These are phyloP conservation scores for Athalia cordata DNA, from an alignment of 2,888 invertebrate genomes.

Conservation along the genomic window DNA sequence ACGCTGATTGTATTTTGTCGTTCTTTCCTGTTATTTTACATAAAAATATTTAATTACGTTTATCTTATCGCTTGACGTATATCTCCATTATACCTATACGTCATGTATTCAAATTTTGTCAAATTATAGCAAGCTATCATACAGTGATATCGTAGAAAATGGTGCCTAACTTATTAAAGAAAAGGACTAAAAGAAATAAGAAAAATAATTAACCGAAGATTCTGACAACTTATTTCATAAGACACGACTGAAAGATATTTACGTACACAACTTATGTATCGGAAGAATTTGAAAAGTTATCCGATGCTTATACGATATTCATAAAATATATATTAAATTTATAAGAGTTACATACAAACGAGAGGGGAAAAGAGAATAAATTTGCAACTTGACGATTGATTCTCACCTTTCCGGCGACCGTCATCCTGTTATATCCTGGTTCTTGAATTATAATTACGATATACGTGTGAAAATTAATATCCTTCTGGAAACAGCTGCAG, in stretches of 20 bases:
- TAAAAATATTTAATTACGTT: not conserved
- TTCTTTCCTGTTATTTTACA: not conserved
- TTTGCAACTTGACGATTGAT: conserved; percentile 42
- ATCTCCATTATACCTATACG: not conserved
- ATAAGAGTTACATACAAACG: too few relatives aligned
- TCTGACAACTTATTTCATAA: too few relatives aligned
- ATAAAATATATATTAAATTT: not conserved
- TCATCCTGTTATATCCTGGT: conserved; percentile 57
- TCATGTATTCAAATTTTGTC: too few relatives aligned
- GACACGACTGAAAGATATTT: too few relatives aligned
- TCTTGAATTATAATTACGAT: not conserved
- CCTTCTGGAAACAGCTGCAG: too few relatives aligned
- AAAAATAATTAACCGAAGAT: too few relatives aligned
- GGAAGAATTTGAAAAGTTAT: not conserved
- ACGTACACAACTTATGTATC: not conserved
- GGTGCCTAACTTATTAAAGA: too few relatives aligned
- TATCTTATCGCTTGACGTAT: not conserved
- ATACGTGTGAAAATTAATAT: not conserved
- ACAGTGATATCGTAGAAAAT: too few relatives aligned
- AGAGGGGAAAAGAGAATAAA: conserved; percentile 19
- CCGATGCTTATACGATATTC: not conserved
- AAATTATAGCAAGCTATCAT: too few relatives aligned
- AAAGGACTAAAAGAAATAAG: not conserved
- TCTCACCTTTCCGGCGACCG: conserved; percentile 68
- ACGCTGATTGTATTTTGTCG: not conserved